Conservation (phyloP, 2,113 vertebrate species). For the Sorex fumeus region DNA sequence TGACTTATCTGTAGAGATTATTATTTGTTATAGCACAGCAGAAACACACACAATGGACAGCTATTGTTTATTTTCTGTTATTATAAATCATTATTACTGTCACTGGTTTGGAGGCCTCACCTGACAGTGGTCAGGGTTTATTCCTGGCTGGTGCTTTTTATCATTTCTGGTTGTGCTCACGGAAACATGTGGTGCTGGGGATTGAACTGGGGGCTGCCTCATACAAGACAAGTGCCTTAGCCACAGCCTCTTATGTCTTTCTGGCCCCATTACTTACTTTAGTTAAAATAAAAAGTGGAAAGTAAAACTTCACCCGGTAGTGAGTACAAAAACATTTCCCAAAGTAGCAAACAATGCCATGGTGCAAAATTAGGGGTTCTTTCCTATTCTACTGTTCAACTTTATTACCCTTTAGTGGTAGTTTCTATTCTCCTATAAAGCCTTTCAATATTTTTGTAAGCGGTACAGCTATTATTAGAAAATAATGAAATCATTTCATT, state of each 20-base stretch:
- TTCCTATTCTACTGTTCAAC: neutral
- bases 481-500: conserved; percentile 48
- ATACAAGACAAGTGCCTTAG: no score
- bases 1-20: neutral
- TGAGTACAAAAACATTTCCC: neutral
- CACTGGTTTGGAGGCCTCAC: no score
- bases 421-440: conserved; percentile 14
- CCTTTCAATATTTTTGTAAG: conserved; percentile 3
- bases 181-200: no score
- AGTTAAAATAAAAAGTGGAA: neutral
- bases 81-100: neutral
- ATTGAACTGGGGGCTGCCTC: no score
- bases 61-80: neutral
- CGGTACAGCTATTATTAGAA: conserved; percentile 29
- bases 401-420: neutral
- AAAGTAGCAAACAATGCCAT: neutral
- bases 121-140: no score
- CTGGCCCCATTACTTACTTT: no score
- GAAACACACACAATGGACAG: neutral
- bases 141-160: no score
- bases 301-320: neutral
- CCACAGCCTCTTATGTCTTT: no score
- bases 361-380: neutral
- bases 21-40: neutral
- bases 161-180: no score